Evolutionary conservation across 2,797 vertebrate species (phyloP).

Genomic region (Sylvia borin): DNA sequence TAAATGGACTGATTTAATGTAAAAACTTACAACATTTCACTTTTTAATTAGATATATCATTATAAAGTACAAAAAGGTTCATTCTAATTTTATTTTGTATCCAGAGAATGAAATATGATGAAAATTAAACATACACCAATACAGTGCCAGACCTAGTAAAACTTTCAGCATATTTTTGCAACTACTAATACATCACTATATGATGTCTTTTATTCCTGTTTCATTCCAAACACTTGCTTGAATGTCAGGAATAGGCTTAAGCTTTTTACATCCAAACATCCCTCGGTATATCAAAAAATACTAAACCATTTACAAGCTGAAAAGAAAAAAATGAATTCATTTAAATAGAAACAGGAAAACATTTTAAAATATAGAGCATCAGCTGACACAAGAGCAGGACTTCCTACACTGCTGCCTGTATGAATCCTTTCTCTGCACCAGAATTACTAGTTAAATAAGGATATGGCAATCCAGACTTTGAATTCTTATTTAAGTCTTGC

Average conservation of each 20-base stretch:
- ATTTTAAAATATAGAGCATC: neutral
- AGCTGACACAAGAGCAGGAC: neutral
- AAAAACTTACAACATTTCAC: slow-evolving; percentile 52
- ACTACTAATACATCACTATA: neutral
- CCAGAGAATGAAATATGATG: slow-evolving; percentile 1
- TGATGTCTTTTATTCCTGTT: neutral
- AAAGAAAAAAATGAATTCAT: neutral
- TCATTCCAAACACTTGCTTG: neutral
- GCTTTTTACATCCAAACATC: neutral
- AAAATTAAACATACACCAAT: slow-evolving; percentile 49
- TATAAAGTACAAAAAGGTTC: slow-evolving; percentile 56
- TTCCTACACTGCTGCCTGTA: neutral
- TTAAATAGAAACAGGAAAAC: neutral
- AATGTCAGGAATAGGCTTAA: neutral
- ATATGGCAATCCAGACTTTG: neutral
- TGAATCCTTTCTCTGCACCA: neutral
- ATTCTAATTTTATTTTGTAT: slow-evolving; percentile 57
- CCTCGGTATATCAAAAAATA: neutral
- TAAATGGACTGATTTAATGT: slow-evolving; percentile 72
- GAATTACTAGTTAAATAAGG: neutral
- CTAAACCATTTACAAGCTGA: neutral
- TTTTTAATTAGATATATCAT: slow-evolving; percentile 69
- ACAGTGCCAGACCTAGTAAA: neutral
- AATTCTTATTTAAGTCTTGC: neutral
- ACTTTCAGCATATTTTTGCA: slow-evolving; percentile 8